Base-by-base conservation (phyloP, 1,140 invertebrate species). In the Drosophila rufa region DNA sequence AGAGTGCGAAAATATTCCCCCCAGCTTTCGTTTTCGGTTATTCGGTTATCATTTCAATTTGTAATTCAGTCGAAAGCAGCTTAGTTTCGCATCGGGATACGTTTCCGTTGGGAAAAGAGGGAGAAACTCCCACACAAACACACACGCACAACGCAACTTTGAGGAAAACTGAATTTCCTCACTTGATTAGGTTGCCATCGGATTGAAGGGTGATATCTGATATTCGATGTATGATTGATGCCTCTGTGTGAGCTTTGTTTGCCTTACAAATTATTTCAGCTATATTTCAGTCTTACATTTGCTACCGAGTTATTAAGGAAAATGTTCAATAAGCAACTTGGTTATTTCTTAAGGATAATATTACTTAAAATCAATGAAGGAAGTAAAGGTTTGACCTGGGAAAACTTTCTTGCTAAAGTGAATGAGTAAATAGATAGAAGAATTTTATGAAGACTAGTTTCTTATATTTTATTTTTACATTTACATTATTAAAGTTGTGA, bases 31-130 rank as follows among this genome's bases (percentile, higher is more conserved):
- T 17, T 42, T 53, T 69, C 33, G 22, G 38, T 22, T 33, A 55
- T 25, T 71, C 45, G 67, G 48, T 45, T 76, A 58, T 82, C 66
- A 76, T 86, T 82, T 71, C 61, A 80, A 77, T 80, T 76, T 60
- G 79, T 56, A 57, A 55, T 66, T 73, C 65, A 64, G 30, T 45
- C 48, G 61, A 68, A 36, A 75, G 61, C 57, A 56, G 61, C 82
- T 81, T 85, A 75, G 84, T 85, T 77, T 69, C 14, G 73, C 38
- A 73, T 66, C n/a, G 42, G 36, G n/a, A 46, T 46, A 33, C 47
- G 64, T 27, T 12, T 2, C n/a, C 11, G 12, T 8, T 36, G 38
- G 46, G 25, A 27, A 51, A 33, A 48, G 2, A 30, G 6, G 47
- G 36, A 3, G 27, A 45, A 33, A 14, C 7, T 30, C 38, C 4